Base-by-base conservation (phyloP, 23 tunicate species). In the Trididemnum clinides region DNA sequence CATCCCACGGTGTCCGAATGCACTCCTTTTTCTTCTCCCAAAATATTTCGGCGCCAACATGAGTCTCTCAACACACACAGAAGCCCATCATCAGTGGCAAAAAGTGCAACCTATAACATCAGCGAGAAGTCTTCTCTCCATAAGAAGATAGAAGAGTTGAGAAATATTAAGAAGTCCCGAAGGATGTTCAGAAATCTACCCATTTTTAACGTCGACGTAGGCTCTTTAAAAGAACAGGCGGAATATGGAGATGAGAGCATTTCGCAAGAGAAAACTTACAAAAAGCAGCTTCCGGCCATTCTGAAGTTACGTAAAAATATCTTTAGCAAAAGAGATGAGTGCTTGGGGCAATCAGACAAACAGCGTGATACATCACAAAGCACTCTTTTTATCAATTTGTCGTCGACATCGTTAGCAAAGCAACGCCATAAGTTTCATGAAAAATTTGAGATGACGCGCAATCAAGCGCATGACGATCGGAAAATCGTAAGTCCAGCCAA, bases 201-300 rank as follows among this genome's bases (percentile, higher is more conserved):
- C 22, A 59, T 80, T 59, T 59, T 69, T 29, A 70, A 51, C 37
- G 70, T 80, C 33, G 90, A 79, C 7, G 82, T 39, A 20, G 82
- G 58, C 0, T 5, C 50, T 33, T 36, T 73, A 1, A 5, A 64
- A 10, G 57, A 51, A 2, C 12, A 54, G 21, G 69, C 54, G 20
- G 22, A 33, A 33, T 57, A 70, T 50, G 57, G 31, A 27, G 81
- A 71, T 33, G 76, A 57, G 39, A 62, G 73, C 10, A 89, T 89
- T 15, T 82, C 93, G 2, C 88, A 66, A 10, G 93, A 89, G 50
- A 89, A 89, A 83, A 89, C 93, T 0, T 89, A 89, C 80, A 83
- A 76, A 51, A 89, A 89, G 28, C 5, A 57, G 0, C 77, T 83
- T 19, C 93, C 93, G 15, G 88, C 81, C 26, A 89, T 89, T 0